Percentiles rank a stretch among this genome's conserved stretches.
These are phyloP conservation scores for Neostethus bicornis DNA, from an alignment of 2,797 vertebrate genomes.

Conservation along the genomic window DNA sequence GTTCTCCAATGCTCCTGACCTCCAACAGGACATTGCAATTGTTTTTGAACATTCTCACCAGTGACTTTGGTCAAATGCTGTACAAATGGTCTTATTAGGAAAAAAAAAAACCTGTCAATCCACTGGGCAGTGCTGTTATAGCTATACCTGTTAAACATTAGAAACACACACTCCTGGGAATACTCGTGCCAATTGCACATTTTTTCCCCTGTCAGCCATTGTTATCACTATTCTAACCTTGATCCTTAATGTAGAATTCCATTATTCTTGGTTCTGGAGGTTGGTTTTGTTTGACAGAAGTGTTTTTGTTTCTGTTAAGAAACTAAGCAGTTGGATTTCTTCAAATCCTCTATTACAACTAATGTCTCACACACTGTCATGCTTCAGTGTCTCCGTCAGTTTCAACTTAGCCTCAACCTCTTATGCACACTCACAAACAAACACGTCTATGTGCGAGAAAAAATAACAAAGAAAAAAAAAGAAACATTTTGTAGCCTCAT, in stretches of 20 bases:
- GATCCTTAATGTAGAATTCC: constrained; percentile 24
- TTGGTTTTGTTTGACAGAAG: constrained; percentile 21
- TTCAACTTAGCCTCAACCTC: constrained; percentile 45
- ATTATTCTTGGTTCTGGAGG: constrained; percentile 32
- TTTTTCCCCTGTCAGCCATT: not conserved
- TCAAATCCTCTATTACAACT: constrained; percentile 50
- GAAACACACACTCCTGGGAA: constrained; percentile 3
- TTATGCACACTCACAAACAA: constrained; percentile 1
- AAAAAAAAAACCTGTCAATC: constrained; percentile 25
- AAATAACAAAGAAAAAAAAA: no score
- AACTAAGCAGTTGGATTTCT: constrained; percentile 35
- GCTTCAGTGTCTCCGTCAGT: constrained; percentile 31
- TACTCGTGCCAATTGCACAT: not conserved
- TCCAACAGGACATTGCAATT: constrained; percentile 48
- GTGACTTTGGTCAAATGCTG: constrained; percentile 28
- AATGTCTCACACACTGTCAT: constrained; percentile 48
- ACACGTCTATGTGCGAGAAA: constrained; percentile 6
- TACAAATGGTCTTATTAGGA: constrained; percentile 27
- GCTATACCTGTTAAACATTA: constrained; percentile 3
- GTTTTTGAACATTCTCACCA: constrained; percentile 45
- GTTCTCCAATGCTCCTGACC: constrained; percentile 58
- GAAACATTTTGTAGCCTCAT: constrained; percentile 29
- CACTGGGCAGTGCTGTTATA: constrained; percentile 15
- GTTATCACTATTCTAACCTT: constrained; percentile 11
- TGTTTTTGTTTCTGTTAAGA: constrained; percentile 26